Evolutionary conservation across 2,888 invertebrate species (phyloP).

Genomic region (Stictocephala bisonia): DNA sequence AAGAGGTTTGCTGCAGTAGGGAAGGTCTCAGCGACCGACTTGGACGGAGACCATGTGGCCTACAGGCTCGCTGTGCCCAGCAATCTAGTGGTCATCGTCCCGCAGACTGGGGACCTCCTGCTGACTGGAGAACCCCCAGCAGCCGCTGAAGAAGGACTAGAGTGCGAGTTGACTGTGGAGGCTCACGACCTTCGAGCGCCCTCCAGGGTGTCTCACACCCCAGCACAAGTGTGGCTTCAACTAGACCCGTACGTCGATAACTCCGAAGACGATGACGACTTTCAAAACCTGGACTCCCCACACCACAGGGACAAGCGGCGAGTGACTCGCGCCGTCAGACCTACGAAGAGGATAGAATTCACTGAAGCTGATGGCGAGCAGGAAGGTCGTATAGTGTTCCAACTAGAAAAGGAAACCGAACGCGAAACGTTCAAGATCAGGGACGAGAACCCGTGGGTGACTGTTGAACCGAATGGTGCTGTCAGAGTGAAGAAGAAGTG

Average conservation of each 20-base stretch:
- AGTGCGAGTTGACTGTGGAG: conserved; percentile 78
- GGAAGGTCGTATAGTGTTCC: conserved; percentile 89
- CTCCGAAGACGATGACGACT: conserved; percentile 69
- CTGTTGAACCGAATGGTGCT: conserved; percentile 90
- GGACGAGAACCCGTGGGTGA: conserved; percentile 95
- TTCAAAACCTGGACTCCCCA: conserved; percentile 56
- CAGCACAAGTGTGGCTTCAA: conserved; percentile 81
- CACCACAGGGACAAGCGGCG: conserved; percentile 77
- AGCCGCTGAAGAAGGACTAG: conserved; percentile 66
- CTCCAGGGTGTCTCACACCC: conserved; percentile 74
- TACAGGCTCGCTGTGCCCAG: conserved; percentile 85
- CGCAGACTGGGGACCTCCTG: conserved; percentile 91
- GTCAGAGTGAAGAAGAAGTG: conserved; percentile 96
- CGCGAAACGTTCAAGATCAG: conserved; percentile 93
- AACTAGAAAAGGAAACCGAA: conserved; percentile 91
- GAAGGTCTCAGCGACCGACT: conserved; percentile 86
- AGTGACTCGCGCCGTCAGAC: conserved; percentile 90
- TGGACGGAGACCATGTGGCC: conserved; percentile 92
- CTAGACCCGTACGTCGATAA: conserved; percentile 68
- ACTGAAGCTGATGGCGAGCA: conserved; percentile 91
- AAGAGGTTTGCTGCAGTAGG: conserved; percentile 86
- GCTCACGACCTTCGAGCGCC: conserved; percentile 87
- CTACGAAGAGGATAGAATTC: conserved; percentile 93
- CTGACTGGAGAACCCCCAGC: conserved; percentile 81
- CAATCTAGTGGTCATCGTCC: conserved; percentile 88